Base-by-base conservation (phyloP, 2,113 vertebrate genomes). In the Scomber scombrus region DNA sequence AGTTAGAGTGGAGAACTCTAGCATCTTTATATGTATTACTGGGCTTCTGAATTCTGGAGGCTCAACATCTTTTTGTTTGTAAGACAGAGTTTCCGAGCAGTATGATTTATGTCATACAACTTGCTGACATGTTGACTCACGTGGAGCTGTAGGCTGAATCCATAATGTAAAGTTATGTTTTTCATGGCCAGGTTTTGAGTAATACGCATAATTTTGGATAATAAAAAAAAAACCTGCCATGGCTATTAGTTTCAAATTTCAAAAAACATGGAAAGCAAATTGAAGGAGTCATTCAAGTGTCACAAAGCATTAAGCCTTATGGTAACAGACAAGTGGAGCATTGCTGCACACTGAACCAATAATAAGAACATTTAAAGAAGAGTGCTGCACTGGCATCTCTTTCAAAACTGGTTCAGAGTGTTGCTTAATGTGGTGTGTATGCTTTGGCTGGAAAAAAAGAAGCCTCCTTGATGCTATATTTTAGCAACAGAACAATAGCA, bases 321-420 rank as follows among this genome's bases (percentile, higher is more conserved):
- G 50, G 21, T 49, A 70, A 73, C 34, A 79, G 21, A 21, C 54
- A 63, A 64, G 60, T 45, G 43, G 23, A 49, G 14, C 61, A 46
- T 19, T 55, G 43, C 69, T 26, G 34, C 26, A 1, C n/a, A 58
- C 15, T 61, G 40, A 78, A 4, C 21, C 26, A 31, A 57, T 74
- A 81, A 78, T 56, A 26, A 26, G 23, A 65, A 31, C 82, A 54
- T 31, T 78, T 63, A 66, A 84, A 78, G 69, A 86, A 43, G 57
- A 14, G 34, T 5, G 40, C 65, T 26, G 34, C 26, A 1, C n/a
- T 69, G 50, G 46, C 7, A 51, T 72, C 61, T 70, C 58, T 65
- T 56, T 60, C 70, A 57, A 5, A 84, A 82, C 72, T 56, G 75
- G 66, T 78, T 87, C 76, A 63, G 40, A 58, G 56, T 16, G 34